Base-by-base conservation (phyloP, 2,888 invertebrate species). In the Iselma pallidipennis region DNA sequence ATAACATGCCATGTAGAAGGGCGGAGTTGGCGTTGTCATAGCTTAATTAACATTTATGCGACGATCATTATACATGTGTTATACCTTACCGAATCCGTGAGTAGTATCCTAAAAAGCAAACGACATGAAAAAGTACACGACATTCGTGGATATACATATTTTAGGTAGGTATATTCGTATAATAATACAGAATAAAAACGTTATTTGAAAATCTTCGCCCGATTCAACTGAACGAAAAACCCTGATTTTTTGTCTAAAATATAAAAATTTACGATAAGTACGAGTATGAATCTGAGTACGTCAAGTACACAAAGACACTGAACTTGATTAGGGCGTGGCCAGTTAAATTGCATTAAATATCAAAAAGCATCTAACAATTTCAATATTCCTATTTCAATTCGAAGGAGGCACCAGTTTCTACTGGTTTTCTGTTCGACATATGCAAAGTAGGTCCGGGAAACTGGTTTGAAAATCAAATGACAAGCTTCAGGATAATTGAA, bases 381-480 rank as follows among this genome's bases (percentile, higher is more conserved):
- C 66, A 60, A 66, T 62, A 54, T 66, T 21, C 55, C 58, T 49
- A 57, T 50, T 54, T 57, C 49, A 63, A 50, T 59, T 59, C 19
- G 45, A 25, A 42, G 33, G 42, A 56, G 33, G 55, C 14, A 37
- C 51, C 28, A 21, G 51, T 37, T n/a, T 59, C 50, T 56, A 60
- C 51, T 60, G 50, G 52, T 56, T 25, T 9, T 68, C 66, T 68
- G 66, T 70, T 67, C 68, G 68, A 70, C 67, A 63, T 71, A 72
- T 73, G 71, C 69, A 71, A 73, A 73, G 63, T 60, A 57, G 63
- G 66, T 66, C 57, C 59, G 49, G 66, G 58, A 50, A 70, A 68
- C 70, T 73, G 66, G 74, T 75, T 74, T 73, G 71, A 72, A 75
- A 76, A 75, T 71, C 74, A 75, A 75, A 75, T 75, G 74, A 75